Evolutionary conservation across 2,113 vertebrate species (phyloP).

Genomic region (Megalops atlanticus): DNA sequence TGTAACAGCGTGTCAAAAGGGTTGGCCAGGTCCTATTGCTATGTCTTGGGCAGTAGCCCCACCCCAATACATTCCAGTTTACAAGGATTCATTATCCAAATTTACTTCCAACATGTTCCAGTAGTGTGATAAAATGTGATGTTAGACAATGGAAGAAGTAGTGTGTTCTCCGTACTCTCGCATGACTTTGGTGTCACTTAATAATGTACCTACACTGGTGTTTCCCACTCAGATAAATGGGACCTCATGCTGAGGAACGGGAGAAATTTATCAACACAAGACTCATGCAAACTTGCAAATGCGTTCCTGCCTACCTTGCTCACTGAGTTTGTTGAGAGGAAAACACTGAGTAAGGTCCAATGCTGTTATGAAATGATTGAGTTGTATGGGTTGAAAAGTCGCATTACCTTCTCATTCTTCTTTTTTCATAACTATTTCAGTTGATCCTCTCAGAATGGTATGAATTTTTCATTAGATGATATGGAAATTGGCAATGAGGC

Average conservation of each 20-base stretch:
- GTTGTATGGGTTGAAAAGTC: background rate
- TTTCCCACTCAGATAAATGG: background rate
- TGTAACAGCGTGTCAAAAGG: too few relatives aligned
- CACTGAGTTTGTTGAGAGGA: background rate
- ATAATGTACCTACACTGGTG: background rate
- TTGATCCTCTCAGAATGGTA: conserved; percentile 9
- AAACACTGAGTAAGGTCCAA: background rate
- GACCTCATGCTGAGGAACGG: background rate
- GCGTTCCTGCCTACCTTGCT: background rate
- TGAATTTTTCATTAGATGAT: conserved; percentile 17
- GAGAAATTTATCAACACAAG: conserved; percentile 3
- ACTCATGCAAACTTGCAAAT: background rate
- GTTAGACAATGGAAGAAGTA: background rate
- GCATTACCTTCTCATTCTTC: background rate
- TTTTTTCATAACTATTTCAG: conserved; percentile 2
- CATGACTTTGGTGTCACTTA: background rate
- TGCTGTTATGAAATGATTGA: background rate
- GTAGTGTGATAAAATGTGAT: background rate
- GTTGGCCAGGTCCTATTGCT: too few relatives aligned
- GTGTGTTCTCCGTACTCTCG: background rate
- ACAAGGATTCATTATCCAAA: background rate
- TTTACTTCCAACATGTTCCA: background rate
- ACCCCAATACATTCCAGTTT: background rate
- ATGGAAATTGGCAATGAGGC: conserved; percentile 8
- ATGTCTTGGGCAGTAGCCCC: too few relatives aligned